A percentile compares a stretch with the other conserved stretches of the same genome.
Evolutionary conservation across 2,888 invertebrate species (phyloP).

Genomic region (Volucella inflata): DNA sequence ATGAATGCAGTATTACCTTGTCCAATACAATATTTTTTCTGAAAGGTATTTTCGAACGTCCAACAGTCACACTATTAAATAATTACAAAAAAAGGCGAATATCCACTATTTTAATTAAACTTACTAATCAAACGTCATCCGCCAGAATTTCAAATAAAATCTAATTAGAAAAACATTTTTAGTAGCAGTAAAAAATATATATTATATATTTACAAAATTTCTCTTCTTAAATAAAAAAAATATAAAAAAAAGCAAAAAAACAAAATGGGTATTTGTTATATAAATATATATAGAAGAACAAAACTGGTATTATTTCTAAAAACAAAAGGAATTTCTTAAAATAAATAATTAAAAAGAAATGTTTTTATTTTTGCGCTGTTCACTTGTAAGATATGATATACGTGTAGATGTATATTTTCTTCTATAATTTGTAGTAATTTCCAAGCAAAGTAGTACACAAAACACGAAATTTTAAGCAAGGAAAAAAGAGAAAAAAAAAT

Average conservation of each 20-base stretch:
- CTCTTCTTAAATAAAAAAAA: slow-evolving; percentile 59
- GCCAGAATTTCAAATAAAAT: slow-evolving; percentile 38
- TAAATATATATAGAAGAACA: slow-evolving; percentile 17
- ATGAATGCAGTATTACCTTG: slow-evolving; percentile 34
- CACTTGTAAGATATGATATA: slow-evolving; percentile 74
- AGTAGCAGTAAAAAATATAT: slow-evolving; percentile 42
- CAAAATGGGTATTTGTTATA: slow-evolving; percentile 12
- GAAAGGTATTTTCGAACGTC: slow-evolving; percentile 68
- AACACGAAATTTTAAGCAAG: slow-evolving; percentile 37
- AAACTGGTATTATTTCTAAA: slow-evolving; percentile 34
- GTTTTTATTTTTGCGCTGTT: slow-evolving; percentile 69
- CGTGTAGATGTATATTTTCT: slow-evolving; percentile 54
- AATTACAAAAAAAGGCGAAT: slow-evolving; percentile 38
- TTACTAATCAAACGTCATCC: slow-evolving; percentile 62
- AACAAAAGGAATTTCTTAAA: slow-evolving; percentile 9
- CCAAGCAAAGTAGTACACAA: slow-evolving; percentile 36
- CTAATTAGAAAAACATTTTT: slow-evolving; percentile 41
- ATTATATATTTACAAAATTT: slow-evolving; percentile 64
- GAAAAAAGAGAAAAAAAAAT: slow-evolving; percentile 35
- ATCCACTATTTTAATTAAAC: slow-evolving; percentile 67
- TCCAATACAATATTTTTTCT: slow-evolving; percentile 55
- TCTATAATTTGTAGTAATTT: slow-evolving; percentile 56
- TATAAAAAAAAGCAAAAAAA: slow-evolving; percentile 27
- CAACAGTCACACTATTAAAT: slow-evolving; percentile 64
- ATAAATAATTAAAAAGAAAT: slow-evolving; percentile 13